Evolutionary conservation across 2,888 invertebrate genomes (phyloP).

Genomic region (Tenthredo mesomela): DNA sequence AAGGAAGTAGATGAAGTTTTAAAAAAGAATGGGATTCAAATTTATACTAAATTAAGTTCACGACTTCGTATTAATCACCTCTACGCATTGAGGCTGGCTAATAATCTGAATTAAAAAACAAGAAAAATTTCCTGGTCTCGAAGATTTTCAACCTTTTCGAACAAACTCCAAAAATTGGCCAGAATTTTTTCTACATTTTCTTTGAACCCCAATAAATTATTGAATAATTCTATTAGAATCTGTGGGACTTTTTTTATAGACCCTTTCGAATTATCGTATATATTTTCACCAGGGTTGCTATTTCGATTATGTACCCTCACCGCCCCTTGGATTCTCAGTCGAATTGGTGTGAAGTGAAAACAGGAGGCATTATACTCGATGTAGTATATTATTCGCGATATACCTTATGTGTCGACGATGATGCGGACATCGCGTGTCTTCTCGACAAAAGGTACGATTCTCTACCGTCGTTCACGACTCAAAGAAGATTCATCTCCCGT

Average conservation of each 20-base stretch:
- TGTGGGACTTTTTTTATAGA: neutral
- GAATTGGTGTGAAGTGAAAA: constrained; percentile 23
- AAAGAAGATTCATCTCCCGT: constrained; percentile 12
- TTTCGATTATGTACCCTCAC: neutral
- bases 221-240: neutral
- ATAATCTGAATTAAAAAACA: neutral
- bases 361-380: neutral
- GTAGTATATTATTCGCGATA: constrained; percentile 38
- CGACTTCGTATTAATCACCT: neutral
- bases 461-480: constrained; percentile 17
- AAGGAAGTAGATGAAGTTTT: neutral
- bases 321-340: neutral
- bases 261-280: neutral
- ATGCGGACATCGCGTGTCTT: constrained; percentile 76
- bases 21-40: constrained; percentile 30
- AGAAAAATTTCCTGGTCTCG: neutral
- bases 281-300: neutral
- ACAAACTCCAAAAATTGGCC: neutral
- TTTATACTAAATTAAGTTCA: constrained; percentile 17
- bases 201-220: neutral
- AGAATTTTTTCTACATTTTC: neutral
- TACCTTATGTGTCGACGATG: constrained; percentile 64
- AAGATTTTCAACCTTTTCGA: neutral
- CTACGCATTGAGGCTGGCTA: neutral
- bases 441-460: constrained; percentile 69